Percentiles rank a stretch among this genome's conserved stretches.
Evolutionary conservation across 35 echinoderm and acorn worm genomes (phyloP).

Genomic region (Apostichopus japonicus): DNA sequence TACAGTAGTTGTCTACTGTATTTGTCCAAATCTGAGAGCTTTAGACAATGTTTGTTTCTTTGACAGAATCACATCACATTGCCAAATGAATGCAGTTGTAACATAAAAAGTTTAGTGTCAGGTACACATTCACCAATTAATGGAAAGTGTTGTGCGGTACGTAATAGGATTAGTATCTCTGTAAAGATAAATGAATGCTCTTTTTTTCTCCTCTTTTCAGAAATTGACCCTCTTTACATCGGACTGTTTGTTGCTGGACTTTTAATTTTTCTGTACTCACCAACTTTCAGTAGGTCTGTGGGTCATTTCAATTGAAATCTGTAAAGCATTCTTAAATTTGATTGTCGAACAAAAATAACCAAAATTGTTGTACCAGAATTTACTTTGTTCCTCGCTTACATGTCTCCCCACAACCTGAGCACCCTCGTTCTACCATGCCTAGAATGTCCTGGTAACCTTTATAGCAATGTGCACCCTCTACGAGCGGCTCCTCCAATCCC

Average conservation of each 20-base stretch:
- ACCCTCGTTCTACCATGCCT: too few species aligned
- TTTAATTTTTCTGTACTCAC: slow-evolving; percentile 48
- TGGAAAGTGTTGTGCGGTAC: not conserved
- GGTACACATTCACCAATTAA: not conserved
- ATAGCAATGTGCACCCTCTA: too few species aligned
- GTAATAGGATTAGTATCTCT: not conserved
- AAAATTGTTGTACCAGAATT: too few species aligned
- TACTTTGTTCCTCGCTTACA: too few species aligned
- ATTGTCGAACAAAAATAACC: too few species aligned
- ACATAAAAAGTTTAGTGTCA: not conserved
- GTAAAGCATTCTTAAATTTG: too few species aligned
- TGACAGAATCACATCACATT: not conserved
- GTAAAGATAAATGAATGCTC: not conserved
- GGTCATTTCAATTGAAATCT: too few species aligned
- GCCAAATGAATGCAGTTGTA: not conserved
- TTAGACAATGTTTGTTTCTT: not conserved
- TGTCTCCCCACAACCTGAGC: too few species aligned
- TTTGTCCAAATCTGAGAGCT: not conserved
- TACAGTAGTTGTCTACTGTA: too few species aligned
- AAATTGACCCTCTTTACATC: slow-evolving; percentile 57
- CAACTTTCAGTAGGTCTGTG: not conserved
- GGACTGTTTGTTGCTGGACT: slow-evolving; percentile 70
- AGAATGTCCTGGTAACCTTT: too few species aligned
- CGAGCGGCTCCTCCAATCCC: too few species aligned
- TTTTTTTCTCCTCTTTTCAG: slow-evolving; percentile 66